Evolutionary conservation across 2,888 invertebrate species (phyloP), one percentile per base, ranked within the genome.

Genomic region (Rotaria socialis): DNA sequence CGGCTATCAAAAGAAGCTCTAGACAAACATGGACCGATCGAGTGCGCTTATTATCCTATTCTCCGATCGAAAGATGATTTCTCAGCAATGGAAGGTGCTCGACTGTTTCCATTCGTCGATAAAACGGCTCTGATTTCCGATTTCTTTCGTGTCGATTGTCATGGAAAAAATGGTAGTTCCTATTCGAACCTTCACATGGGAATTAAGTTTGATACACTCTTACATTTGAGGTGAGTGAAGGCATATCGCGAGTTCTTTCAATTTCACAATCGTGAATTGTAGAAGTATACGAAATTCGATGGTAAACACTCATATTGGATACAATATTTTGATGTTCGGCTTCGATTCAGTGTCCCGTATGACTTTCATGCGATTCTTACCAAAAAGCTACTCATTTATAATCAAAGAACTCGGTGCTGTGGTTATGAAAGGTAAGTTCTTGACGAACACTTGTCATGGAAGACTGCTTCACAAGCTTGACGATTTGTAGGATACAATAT

Each of bases 321-420:
- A 94, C 75, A 95, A 95, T 90, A 94, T 96, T 0, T 90, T 96
- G 0, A 95, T 96, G 92, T 93, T 96, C 88, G 96, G 95, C 0
- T 94, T 95, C 89, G 96, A 97, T 91, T 96, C 96, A 0, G 91
- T 96, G 0, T 95, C 96, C 0, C 93, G 94, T 85, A 94, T 95
- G 91, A 88, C 87, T 19, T 90, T 90, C 89, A 88, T 89, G 85
- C 88, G 91, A n/a, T 88, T 89, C 58, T 86, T 91, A 43, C 90
- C 90, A 2, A 88, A 89, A 85, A 88, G 90, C 19, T 88, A 90
- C 86, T 87, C 88, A 10, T 90, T 89, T 87, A 89, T 90, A 85
- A 88, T 88, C 6, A 86, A 89, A 19, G 85, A 84, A 24, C 43
- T 75, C 7, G 89, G 89, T 24, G 90, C 89, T 2, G 87, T 89